A percentile compares a stretch with the other conserved stretches of the same genome.
phyloP scores from a whole-genome alignment of 2,113 vertebrate species.

The Leptosomus discolor region DNA sequence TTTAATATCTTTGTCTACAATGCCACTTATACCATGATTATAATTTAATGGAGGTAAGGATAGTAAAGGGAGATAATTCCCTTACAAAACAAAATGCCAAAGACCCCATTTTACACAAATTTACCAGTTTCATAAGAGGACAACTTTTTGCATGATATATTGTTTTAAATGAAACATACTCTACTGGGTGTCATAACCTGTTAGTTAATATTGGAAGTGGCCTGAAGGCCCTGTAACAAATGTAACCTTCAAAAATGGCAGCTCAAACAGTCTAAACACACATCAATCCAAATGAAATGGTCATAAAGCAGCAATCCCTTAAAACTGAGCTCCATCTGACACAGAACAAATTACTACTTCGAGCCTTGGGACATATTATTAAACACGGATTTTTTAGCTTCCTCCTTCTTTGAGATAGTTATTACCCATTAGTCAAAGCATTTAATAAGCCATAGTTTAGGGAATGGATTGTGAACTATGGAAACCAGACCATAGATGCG shows the following conservation, averaged over 20 bases:
- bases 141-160: neutral
- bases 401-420: neutral
- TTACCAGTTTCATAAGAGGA: neutral
- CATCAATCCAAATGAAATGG: neutral
- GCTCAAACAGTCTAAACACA: neutral
- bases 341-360: neutral
- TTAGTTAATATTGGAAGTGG: constrained; percentile 24
- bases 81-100: neutral
- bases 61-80: neutral
- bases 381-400: neutral
- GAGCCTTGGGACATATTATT: neutral
- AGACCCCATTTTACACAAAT: neutral
- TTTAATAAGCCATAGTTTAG: neutral
- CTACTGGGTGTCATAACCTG: constrained; percentile 5
- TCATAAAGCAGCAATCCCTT: constrained; percentile 1
- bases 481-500: neutral
- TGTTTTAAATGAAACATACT: constrained; percentile 41
- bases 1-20: neutral
- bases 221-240: constrained; percentile 27
- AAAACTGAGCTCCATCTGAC: neutral
- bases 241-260: constrained; percentile 31
- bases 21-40: rapidly evolving
- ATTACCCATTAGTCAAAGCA: neutral
- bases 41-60: neutral
- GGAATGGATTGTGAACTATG: neutral